Evolutionary conservation across 2,888 invertebrate species (phyloP), one percentile per base, ranked within the genome.

Genomic region (Agonopterix arenella): DNA sequence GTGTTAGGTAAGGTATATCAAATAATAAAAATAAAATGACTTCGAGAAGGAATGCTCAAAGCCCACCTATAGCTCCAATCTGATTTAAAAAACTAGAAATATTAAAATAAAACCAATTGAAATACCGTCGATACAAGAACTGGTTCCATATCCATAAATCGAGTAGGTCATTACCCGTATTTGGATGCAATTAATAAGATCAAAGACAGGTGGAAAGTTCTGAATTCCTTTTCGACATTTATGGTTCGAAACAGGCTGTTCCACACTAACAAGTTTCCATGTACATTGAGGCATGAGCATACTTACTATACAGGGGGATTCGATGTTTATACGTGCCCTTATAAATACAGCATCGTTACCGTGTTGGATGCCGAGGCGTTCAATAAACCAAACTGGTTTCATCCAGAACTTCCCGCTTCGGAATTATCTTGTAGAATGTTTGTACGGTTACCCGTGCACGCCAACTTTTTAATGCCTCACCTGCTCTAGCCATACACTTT

Each of bases 311-410:
- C 49, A 48, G 42, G 46, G 44, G 36, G 53, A 43, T 40, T 38
- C 8, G 44, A 48, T 50, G 52, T 18, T 59, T 62, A 66, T 64
- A 68, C 66, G 60, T 72, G 76, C 71, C 81, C 81, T 76, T 84
- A 82, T 84, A 82, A 76, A 81, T 73, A 69, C 68, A 58, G 62
- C 69, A 59, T 73, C 71, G 73, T 74, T 72, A 74, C 59, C 56
- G 59, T 60, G 60, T 67, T 68, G 73, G 72, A 82, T 84, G 75
- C 80, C 81, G 63, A 63, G 66, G 77, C 78, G 81, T 76, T 80
- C 81, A 76, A 75, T 75, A 80, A 70, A 77, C 79, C 63, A 77
- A 84, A 84, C 84, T 60, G 80, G 84, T 84, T 80, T 57, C 59
- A 62, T 69, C 67, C 77, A 69, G 73, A 71, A 68, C 83, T 81